Percentiles rank a stretch among this genome's conserved stretches.
phyloP scores from a whole-genome alignment of 2,888 invertebrate species.

The Andrena flavipes region DNA sequence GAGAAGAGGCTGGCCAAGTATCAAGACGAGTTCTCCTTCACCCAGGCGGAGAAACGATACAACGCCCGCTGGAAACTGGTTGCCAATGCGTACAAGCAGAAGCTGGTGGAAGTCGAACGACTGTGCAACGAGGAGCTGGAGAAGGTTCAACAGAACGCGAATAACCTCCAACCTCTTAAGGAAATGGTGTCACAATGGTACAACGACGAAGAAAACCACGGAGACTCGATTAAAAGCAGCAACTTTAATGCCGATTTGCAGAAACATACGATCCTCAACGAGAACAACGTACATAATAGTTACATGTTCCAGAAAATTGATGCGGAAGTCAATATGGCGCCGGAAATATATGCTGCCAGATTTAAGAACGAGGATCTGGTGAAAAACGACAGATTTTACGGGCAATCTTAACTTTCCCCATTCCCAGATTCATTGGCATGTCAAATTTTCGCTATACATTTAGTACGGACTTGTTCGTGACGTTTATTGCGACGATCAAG shows the following conservation, averaged over 20 bases:
- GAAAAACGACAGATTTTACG: constrained; percentile 25
- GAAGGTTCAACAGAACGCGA: constrained; percentile 82
- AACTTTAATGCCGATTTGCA: constrained; percentile 1
- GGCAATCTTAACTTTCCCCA: not conserved
- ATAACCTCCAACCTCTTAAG: constrained; percentile 81
- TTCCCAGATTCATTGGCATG: not conserved
- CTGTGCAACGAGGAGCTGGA: constrained; percentile 84
- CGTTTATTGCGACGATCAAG: not conserved
- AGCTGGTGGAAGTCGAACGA: constrained; percentile 83
- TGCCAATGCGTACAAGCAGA: constrained; percentile 82
- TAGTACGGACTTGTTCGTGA: not conserved
- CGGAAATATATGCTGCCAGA: constrained; percentile 70
- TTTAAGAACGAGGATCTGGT: constrained; percentile 59
- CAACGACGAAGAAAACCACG: constrained; percentile 62
- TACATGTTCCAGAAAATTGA: constrained; percentile 55
- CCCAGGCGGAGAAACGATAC: constrained; percentile 80
- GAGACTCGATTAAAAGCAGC: constrained; percentile 53
- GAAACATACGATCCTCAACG: constrained; percentile 15
- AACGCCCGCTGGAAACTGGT: constrained; percentile 80
- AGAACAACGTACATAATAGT: not conserved
- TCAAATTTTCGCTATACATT: not conserved
- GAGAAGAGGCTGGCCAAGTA: constrained; percentile 79
- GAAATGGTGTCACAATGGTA: constrained; percentile 83
- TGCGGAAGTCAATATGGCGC: constrained; percentile 73
- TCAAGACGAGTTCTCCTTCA: constrained; percentile 77